Base-by-base conservation (phyloP, 2,888 invertebrate species). In the Sphaerophoria taeniata region DNA sequence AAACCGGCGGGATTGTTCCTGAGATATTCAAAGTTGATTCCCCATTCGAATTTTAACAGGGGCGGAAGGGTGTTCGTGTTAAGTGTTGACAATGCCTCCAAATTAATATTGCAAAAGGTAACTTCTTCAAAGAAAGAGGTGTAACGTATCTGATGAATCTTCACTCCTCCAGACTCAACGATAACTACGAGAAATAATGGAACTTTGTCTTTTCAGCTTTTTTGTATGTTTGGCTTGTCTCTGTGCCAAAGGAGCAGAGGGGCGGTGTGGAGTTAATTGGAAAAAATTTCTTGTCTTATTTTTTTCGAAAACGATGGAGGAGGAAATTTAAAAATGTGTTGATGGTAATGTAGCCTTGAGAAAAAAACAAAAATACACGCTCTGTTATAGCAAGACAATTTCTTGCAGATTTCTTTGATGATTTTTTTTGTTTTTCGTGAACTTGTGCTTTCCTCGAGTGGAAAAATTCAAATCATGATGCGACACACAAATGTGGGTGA, bases 391-490 rank as follows among this genome's bases (percentile, higher is more conserved):
- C 34, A 11, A 49, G 3, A 49, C 49, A 49, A 34, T 34, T 49
- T 65, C 49, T 14, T 51, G 67, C n/a, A 31, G 51, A 67, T 53
- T 51, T 39, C 67, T 67, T 67, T 67, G 67, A 67, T 67, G 67
- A 67, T 53, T 67, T 67, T 67, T 51, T 67, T 67, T 67, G 51
- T 67, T 53, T 53, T n/a, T n/a, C n/a, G n/a, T 67, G 67, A 67
- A 53, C n/a, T 67, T 67, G 36, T 67, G 67, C 53, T 67, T 39
- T 53, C 39, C 39, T 53, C 51, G 12, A 53, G 53, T 67, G 67
- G 67, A 67, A 67, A 67, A 67, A 39, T 67, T 67, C 39, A 67
- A 51, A 67, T 67, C 39, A 65, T 65, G 63, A 14, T 33, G 11
- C 34, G 39, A n/a, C n/a, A n/a, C n/a, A 31, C 14, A 0, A 31